Conservation (phyloP, 1,140 invertebrate species). For the Anoplophora glabripennis region DNA sequence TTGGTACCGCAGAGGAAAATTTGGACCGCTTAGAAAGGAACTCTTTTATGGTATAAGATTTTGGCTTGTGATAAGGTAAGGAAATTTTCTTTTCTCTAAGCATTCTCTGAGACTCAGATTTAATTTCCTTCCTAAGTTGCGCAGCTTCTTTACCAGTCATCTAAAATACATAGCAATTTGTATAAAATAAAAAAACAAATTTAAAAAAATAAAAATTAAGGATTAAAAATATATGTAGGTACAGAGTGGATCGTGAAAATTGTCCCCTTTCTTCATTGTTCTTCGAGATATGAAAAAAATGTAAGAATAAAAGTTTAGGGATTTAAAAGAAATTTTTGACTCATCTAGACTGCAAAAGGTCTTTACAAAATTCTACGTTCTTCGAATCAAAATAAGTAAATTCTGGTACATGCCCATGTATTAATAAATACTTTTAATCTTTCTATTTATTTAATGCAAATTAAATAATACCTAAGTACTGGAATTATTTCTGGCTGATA, state of each 20-base stretch:
- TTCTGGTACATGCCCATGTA: too few relatives aligned
- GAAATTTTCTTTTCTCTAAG: conserved; percentile 65
- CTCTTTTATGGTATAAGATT: conserved; percentile 68
- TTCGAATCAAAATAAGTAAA: too few relatives aligned
- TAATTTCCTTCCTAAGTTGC: conserved; percentile 56
- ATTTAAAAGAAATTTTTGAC: background rate
- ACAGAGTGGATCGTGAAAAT: background rate
- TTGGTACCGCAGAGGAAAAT: conserved; percentile 25
- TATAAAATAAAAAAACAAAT: conserved; percentile 6
- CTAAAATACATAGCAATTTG: conserved; percentile 33
- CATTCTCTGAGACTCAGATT: conserved; percentile 64
- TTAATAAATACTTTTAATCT: too few relatives aligned
- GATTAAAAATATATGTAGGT: background rate
- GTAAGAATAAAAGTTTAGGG: background rate
- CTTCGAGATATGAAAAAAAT: background rate
- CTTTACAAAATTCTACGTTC: too few relatives aligned
- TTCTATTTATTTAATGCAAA: too few relatives aligned
- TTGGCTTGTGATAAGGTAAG: conserved; percentile 76
- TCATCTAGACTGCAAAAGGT: too few relatives aligned
- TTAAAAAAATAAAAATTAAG: conserved; percentile 1
- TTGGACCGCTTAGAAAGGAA: conserved; percentile 57
- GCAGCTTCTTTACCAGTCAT: conserved; percentile 57
- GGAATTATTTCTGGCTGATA: too few relatives aligned
- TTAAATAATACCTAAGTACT: too few relatives aligned
- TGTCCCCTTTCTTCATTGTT: too few relatives aligned